These are phyloP conservation scores for Zaprionus lineosus DNA, from an alignment of 2,888 invertebrate species.

Conservation along the genomic window DNA sequence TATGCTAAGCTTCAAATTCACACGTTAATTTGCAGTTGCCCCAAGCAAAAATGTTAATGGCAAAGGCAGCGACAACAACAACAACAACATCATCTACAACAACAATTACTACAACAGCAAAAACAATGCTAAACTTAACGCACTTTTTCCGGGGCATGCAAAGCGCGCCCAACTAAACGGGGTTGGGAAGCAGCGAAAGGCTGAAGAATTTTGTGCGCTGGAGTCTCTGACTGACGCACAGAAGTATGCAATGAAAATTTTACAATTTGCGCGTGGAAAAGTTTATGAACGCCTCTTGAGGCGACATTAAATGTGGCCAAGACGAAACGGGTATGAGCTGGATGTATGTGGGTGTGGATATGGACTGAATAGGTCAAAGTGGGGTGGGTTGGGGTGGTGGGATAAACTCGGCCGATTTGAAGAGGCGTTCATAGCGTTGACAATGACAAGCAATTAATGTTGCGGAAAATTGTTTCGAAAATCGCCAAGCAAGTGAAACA, in stretches of 20 bases:
- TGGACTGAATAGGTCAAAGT: too few species aligned
- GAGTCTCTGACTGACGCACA: constrained; percentile 38
- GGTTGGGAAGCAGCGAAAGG: neutral
- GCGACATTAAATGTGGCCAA: constrained; percentile 55
- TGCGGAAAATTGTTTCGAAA: constrained; percentile 63
- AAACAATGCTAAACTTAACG: constrained; percentile 26
- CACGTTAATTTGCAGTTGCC: constrained; percentile 64
- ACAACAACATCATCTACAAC: constrained; percentile 3
- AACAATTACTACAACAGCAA: constrained; percentile 9
- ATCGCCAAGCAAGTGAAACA: constrained; percentile 40
- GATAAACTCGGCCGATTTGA: constrained; percentile 7
- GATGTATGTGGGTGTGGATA: neutral
- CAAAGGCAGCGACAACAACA: constrained; percentile 23
- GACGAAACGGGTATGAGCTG: neutral
- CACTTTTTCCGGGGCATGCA: constrained; percentile 29
- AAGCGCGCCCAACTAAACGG: neutral
- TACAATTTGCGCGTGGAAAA: constrained; percentile 70
- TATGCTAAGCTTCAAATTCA: constrained; percentile 49
- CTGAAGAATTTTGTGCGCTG: constrained; percentile 41
- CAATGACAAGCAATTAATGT: constrained; percentile 69
- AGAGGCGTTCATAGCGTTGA: constrained; percentile 31
- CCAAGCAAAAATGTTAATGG: constrained; percentile 60
- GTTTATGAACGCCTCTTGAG: constrained; percentile 62
- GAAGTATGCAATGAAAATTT: constrained; percentile 71
- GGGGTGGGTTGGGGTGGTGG: neutral